A percentile compares a stretch with the other conserved stretches of the same genome.
phyloP scores from a whole-genome alignment of 2,797 vertebrate genomes.

The Anguilla pacifica region DNA sequence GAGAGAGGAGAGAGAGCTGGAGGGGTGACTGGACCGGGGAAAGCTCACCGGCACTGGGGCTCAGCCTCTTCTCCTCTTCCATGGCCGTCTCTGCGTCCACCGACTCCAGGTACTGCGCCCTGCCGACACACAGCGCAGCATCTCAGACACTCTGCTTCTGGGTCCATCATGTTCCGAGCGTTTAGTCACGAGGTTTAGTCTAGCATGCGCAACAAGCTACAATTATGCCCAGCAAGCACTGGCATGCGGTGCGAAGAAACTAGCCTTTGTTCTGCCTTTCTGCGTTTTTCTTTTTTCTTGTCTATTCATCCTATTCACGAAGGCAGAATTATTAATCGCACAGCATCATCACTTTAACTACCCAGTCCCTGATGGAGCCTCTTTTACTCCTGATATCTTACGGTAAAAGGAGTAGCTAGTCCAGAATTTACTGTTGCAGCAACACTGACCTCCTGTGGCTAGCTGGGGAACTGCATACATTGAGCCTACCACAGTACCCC shows the following conservation, averaged over 20 bases:
- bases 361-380: not conserved
- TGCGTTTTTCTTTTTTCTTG: not conserved
- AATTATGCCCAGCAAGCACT: not conserved
- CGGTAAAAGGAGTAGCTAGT: not conserved
- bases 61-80: slow-evolving; percentile 56
- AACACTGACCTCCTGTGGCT: slow-evolving; percentile 68
- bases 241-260: not conserved
- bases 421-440: slow-evolving; percentile 18
- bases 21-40: no score
- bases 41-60: slow-evolving; percentile 66
- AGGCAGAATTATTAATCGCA: not conserved
- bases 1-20: no score
- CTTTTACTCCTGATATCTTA: not conserved
- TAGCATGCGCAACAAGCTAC: not conserved
- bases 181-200: not conserved
- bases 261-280: not conserved
- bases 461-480: slow-evolving; percentile 47
- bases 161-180: not conserved
- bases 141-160: not conserved
- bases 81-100: slow-evolving; percentile 45
- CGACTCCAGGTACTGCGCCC: slow-evolving; percentile 71
- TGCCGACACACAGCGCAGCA: slow-evolving; percentile 43
- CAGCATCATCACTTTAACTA: slow-evolving; percentile 13
- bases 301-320: not conserved
- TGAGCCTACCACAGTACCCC: not conserved